Evolutionary conservation across 2,888 invertebrate genomes (phyloP).

Genomic region (Drosophila putrida): DNA sequence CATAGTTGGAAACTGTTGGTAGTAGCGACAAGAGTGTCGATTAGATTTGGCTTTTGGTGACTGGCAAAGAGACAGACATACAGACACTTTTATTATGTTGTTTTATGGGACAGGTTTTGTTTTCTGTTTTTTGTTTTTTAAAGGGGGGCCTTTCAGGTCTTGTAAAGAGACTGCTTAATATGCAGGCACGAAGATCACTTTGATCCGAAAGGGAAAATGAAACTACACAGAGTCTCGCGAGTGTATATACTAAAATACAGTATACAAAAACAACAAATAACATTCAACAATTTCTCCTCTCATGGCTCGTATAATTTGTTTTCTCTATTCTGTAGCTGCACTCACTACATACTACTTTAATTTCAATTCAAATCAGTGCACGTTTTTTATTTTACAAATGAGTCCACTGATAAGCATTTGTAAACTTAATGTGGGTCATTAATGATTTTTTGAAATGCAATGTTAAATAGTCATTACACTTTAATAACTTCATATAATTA

Average conservation of each 20-base stretch:
- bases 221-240: conserved; percentile 14
- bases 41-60: conserved; percentile 54
- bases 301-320: conserved; percentile 32
- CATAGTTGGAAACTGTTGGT: conserved; percentile 29
- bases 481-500: conserved; percentile 18
- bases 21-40: conserved; percentile 43
- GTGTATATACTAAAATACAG: background rate
- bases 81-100: conserved; percentile 70
- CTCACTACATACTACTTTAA: conserved; percentile 30
- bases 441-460: conserved; percentile 46
- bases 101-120: conserved; percentile 66
- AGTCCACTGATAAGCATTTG: conserved; percentile 56
- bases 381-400: conserved; percentile 41
- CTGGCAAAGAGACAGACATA: conserved; percentile 33
- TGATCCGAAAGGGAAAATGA: conserved; percentile 49
- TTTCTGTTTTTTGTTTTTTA: background rate
- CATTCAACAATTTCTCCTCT: conserved; percentile 38
- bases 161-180: conserved; percentile 51
- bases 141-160: conserved; percentile 9
- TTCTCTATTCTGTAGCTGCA: conserved; percentile 26
- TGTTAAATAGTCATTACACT: conserved; percentile 31
- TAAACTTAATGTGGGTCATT: conserved; percentile 67
- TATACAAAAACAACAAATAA: background rate
- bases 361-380: conserved; percentile 60
- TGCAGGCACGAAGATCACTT: conserved; percentile 54